A percentile compares a stretch with the other conserved stretches of the same genome.
These are phyloP conservation scores for Mesochorus sp. DNA, from an alignment of 2,888 invertebrate genomes.

Conservation along the genomic window DNA sequence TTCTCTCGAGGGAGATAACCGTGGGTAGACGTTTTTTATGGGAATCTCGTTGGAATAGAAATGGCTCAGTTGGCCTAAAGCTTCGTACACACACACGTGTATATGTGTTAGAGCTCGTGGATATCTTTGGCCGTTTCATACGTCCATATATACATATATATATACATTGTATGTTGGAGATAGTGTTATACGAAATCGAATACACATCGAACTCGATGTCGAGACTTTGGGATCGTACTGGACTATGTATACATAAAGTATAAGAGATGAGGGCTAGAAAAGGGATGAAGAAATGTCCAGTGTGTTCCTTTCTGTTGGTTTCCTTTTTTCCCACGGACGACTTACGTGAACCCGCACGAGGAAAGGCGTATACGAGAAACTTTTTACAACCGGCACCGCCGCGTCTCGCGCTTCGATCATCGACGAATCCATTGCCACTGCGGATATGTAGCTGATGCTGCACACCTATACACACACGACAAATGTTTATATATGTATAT, in stretches of 20 bases:
- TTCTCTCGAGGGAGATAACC: slow-evolving; percentile 39
- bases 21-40: slow-evolving; percentile 74
- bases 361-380: slow-evolving; percentile 34
- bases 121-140: neutral
- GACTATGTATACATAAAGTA: slow-evolving; percentile 7
- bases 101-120: neutral
- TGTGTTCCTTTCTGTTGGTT: slow-evolving; percentile 1
- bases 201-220: slow-evolving; percentile 30
- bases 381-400: slow-evolving; percentile 49
- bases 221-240: slow-evolving; percentile 29
- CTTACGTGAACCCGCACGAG: slow-evolving; percentile 17
- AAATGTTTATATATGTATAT: slow-evolving; percentile 9
- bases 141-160: neutral
- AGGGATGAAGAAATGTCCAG: slow-evolving; percentile 44
- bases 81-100: slow-evolving; percentile 14
- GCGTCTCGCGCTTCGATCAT: slow-evolving; percentile 55
- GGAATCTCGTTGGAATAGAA: slow-evolving; percentile 80
- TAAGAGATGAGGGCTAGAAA: neutral
- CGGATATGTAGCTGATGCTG: slow-evolving; percentile 23
- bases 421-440: slow-evolving; percentile 42
- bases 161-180: neutral
- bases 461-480: slow-evolving; percentile 32
- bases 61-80: slow-evolving; percentile 72
- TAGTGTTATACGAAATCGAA: slow-evolving; percentile 31
- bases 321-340: slow-evolving; percentile 27